These are phyloP conservation scores for Patella depressa DNA, from an alignment of 2,888 invertebrate genomes.

Conservation along the genomic window DNA sequence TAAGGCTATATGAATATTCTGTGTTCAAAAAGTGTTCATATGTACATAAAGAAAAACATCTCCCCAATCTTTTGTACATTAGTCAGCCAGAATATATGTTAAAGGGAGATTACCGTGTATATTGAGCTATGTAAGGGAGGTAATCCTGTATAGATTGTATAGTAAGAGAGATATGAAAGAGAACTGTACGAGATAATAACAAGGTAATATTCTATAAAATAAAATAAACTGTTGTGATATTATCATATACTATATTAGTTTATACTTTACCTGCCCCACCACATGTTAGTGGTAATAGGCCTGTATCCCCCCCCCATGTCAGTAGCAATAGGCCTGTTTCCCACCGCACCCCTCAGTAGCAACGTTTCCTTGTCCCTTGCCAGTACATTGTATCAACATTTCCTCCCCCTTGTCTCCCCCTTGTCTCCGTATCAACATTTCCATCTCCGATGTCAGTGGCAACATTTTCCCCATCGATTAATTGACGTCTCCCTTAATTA, in stretches of 20 bases:
- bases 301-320: no score
- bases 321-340: no score
- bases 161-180: constrained; percentile 22
- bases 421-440: no score
- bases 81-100: neutral
- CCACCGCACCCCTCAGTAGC: no score
- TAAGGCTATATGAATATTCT: neutral
- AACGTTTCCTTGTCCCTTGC: no score
- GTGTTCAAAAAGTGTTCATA: constrained; percentile 12
- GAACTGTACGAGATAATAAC: constrained; percentile 19
- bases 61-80: neutral
- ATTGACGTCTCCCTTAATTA: no score
- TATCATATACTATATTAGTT: neutral
- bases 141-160: neutral
- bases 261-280: no score
- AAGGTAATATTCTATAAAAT: constrained; percentile 25
- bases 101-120: neutral
- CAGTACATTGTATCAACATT: no score
- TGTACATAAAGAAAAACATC: neutral
- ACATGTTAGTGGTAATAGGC: no score
- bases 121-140: neutral
- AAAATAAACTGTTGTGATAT: constrained; percentile 11
- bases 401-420: no score
- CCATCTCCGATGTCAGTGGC: no score
- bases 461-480: no score